Percentiles rank a stretch among this genome's conserved stretches.
Conservation (phyloP, 2,888 invertebrate species). For the Thalpophila matura region DNA sequence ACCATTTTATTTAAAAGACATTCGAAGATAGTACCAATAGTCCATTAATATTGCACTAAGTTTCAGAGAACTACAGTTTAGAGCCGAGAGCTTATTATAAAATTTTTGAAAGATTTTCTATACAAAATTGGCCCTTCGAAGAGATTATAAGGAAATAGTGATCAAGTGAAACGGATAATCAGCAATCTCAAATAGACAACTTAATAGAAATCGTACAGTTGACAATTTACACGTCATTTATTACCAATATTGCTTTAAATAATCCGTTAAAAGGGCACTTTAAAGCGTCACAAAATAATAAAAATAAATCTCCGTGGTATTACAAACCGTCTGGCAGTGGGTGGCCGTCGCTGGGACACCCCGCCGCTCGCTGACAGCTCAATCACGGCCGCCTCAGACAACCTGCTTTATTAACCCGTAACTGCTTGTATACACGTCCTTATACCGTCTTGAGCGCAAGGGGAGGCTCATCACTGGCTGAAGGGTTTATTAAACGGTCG, state of each 20-base stretch:
- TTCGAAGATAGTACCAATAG: too few relatives aligned
- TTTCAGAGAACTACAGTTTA: too few relatives aligned
- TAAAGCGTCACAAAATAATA: background rate
- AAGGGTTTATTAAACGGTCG: conserved; percentile 32
- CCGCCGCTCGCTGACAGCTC: conserved; percentile 46
- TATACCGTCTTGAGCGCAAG: conserved; percentile 16
- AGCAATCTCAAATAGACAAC: background rate
- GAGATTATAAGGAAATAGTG: too few relatives aligned
- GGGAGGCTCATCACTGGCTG: conserved; percentile 7
- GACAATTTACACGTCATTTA: too few relatives aligned
- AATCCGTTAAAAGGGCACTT: background rate
- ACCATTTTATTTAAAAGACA: too few relatives aligned
- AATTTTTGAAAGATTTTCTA: too few relatives aligned
- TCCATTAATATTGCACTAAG: too few relatives aligned
- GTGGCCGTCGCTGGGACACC: conserved; percentile 14
- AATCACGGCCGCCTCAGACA: conserved; percentile 46
- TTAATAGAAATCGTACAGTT: background rate
- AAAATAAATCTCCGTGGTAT: background rate
- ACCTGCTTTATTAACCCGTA: conserved; percentile 43
- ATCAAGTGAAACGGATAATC: too few relatives aligned
- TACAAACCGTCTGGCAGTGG: conserved; percentile 15
- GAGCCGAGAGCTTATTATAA: too few relatives aligned
- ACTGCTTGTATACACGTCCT: conserved; percentile 16
- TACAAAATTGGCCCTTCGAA: too few relatives aligned
- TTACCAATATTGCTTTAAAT: background rate